A percentile compares a stretch with the other conserved stretches of the same genome.
phyloP scores from a whole-genome alignment of 2,797 vertebrate species.

The Cryptoblepharus egeriae region DNA sequence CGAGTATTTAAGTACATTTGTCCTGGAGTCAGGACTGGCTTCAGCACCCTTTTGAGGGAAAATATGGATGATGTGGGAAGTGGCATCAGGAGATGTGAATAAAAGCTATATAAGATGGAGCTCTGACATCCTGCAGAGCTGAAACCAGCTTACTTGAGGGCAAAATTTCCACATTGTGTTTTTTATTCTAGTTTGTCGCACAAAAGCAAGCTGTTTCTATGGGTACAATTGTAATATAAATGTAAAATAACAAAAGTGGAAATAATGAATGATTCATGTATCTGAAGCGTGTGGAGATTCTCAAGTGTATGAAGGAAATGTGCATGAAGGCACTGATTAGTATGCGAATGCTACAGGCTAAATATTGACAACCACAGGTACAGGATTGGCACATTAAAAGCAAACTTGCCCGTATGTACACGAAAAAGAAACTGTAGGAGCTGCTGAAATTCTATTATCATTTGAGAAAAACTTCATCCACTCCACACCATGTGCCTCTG shows the following conservation, averaged over 20 bases:
- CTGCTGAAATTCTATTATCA: background rate
- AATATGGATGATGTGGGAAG: background rate
- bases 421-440: background rate
- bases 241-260: slow-evolving; percentile 24
- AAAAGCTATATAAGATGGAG: background rate
- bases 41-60: background rate
- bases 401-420: background rate
- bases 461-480: background rate
- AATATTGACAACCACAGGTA: slow-evolving; percentile 1
- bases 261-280: slow-evolving; percentile 15
- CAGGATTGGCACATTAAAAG: background rate
- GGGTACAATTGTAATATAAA: slow-evolving; percentile 28
- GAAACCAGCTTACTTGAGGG: background rate
- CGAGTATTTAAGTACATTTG: background rate
- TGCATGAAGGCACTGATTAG: background rate
- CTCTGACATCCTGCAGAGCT: background rate
- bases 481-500: background rate
- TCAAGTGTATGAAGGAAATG: background rate
- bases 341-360: slow-evolving; percentile 3
- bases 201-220: slow-evolving; percentile 13
- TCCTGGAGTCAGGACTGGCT: background rate
- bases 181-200: background rate
- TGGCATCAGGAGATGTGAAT: background rate
- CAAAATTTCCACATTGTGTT: background rate
- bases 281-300: slow-evolving; percentile 4